phyloP scores from a whole-genome alignment of 2,797 vertebrate species.

The Erethizon dorsatum region DNA sequence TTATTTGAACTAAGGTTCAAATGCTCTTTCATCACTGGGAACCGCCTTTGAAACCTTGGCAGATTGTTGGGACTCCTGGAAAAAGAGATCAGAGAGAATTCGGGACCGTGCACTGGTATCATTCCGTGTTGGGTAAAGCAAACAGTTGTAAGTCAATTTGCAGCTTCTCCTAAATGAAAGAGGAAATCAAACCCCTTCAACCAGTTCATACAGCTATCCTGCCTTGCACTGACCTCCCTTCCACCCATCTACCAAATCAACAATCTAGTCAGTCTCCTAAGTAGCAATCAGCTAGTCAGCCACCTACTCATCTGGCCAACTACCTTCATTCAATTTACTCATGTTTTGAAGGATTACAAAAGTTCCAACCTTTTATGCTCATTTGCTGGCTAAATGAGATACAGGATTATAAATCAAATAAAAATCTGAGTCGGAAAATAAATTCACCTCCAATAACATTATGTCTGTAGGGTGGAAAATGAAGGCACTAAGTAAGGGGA shows the following conservation, averaged over 20 bases:
- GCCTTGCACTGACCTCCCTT: background rate
- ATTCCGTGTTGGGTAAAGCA: background rate
- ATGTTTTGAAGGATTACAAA: background rate
- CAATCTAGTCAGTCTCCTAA: background rate
- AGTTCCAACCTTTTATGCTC: background rate
- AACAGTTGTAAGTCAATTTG: background rate
- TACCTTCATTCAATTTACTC: background rate
- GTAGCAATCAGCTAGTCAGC: background rate
- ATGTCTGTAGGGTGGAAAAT: background rate
- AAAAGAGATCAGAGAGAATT: background rate
- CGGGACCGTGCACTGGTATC: background rate
- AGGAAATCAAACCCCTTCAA: background rate
- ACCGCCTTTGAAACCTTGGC: background rate
- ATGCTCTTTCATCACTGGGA: background rate
- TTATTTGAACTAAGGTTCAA: background rate
- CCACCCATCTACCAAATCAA: background rate
- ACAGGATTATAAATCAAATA: background rate
- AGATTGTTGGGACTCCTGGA: background rate
- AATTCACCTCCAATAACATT: background rate
- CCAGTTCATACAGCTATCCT: background rate
- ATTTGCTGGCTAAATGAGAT: slow-evolving; percentile 26
- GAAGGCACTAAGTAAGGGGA: background rate
- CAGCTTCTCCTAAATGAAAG: background rate
- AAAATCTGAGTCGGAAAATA: slow-evolving; percentile 5
- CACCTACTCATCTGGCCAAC: background rate